These are phyloP conservation scores for Lasiurus borealis DNA, from an alignment of 2,113 vertebrate genomes.

Conservation along the genomic window DNA sequence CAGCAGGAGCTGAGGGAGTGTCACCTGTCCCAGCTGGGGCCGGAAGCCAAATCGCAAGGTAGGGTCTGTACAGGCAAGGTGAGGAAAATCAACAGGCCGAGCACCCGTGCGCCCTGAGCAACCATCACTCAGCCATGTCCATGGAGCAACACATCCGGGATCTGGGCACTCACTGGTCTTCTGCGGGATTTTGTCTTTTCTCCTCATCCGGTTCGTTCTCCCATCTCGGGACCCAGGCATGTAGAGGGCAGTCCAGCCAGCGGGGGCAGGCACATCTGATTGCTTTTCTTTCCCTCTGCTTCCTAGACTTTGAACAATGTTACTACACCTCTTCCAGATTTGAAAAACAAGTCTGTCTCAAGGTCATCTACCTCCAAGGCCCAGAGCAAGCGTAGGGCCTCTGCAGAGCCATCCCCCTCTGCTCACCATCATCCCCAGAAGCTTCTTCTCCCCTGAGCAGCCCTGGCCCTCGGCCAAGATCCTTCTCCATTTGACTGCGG, in stretches of 20 bases:
- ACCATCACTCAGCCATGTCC: not conserved
- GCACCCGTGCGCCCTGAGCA: not conserved
- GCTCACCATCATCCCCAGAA: not conserved
- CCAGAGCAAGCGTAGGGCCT: no score
- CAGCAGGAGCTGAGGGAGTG: no score
- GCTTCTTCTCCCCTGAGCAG: not conserved
- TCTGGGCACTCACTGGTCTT: not conserved
- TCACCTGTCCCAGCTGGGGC: not conserved
- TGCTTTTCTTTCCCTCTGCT: not conserved
- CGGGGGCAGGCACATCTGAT: not conserved
- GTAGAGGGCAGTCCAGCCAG: not conserved
- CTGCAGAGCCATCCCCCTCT: not conserved
- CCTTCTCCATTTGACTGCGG: not conserved
- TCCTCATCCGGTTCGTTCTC: not conserved
- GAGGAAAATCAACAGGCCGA: not conserved
- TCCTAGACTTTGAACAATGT: not conserved
- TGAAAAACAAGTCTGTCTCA: not conserved
- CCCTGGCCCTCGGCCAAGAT: not conserved
- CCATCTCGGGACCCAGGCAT: rapidly evolving
- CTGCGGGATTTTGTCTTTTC: not conserved
- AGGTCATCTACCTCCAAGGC: not conserved
- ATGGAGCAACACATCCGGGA: not conserved
- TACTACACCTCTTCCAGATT: not conserved
- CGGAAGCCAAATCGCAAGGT: not conserved
- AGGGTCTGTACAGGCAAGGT: not conserved